Percentiles rank a stretch among this genome's conserved stretches.
Conservation (phyloP, 2,888 invertebrate genomes). For the Embidobia sp. region DNA sequence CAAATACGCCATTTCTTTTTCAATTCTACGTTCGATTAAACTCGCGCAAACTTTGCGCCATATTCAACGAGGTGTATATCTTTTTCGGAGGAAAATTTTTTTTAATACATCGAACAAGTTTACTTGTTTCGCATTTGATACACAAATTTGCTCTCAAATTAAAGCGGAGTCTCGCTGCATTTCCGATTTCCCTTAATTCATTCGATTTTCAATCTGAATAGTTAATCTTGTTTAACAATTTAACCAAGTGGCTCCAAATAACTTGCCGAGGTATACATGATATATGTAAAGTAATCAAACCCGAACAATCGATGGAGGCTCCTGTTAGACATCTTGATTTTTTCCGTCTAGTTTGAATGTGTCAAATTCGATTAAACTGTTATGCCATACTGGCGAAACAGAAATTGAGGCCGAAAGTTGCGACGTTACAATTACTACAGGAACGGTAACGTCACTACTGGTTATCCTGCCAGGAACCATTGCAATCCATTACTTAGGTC, state of each 20-base stretch:
- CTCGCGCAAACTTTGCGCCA: not conserved
- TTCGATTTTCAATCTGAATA: slow-evolving; percentile 11
- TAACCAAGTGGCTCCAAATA: not conserved
- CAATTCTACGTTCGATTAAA: not conserved
- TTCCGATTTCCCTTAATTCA: slow-evolving; percentile 6
- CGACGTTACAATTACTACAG: no score
- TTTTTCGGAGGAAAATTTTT: no score
- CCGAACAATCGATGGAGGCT: not conserved
- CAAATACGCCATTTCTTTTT: not conserved
- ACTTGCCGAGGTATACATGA: no score
- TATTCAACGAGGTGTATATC: not conserved
- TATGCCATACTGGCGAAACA: not conserved
- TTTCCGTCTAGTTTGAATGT: slow-evolving; percentile 3
- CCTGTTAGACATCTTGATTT: no score
- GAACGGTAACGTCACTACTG: slow-evolving; percentile 15
- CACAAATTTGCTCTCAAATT: no score
- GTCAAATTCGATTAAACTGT: slow-evolving; percentile 21
- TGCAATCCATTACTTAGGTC: slow-evolving; percentile 15
- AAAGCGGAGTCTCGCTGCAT: no score
- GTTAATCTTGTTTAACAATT: slow-evolving; percentile 28
- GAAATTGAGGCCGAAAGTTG: not conserved
- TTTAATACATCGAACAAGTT: no score
- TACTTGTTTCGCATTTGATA: no score
- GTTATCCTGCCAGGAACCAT: no score
- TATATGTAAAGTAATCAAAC: not conserved